Percentiles rank a stretch among this genome's conserved stretches.
phyloP scores from a whole-genome alignment of 1,140 invertebrate genomes.

The Apis florea region DNA sequence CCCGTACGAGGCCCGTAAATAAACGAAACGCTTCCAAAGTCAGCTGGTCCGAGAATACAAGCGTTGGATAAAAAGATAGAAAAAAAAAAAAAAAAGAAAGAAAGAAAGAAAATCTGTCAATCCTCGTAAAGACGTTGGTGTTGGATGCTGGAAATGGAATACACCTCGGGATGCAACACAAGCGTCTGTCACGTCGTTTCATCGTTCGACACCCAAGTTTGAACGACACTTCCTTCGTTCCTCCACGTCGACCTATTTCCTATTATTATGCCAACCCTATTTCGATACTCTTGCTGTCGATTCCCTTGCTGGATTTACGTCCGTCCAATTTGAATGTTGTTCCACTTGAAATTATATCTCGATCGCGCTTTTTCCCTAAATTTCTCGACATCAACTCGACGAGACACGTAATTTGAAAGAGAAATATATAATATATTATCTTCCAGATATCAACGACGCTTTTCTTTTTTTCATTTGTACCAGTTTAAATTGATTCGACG shows the following conservation, averaged over 20 bases:
- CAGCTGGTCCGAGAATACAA: slow-evolving; percentile 40
- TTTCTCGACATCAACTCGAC: not conserved
- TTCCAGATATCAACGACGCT: too few species aligned
- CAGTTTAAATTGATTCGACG: too few species aligned
- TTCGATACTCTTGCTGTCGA: not conserved
- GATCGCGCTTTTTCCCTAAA: not conserved
- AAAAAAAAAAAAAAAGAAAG: too few species aligned
- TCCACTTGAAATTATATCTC: not conserved
- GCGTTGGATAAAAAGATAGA: not conserved
- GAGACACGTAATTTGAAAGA: too few species aligned
- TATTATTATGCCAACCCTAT: slow-evolving; percentile 47
- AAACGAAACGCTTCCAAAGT: slow-evolving; percentile 36
- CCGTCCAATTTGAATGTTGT: not conserved
- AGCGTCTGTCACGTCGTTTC: slow-evolving; percentile 45
- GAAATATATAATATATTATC: too few species aligned
- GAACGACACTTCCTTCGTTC: slow-evolving; percentile 57
- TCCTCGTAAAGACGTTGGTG: slow-evolving; percentile 28
- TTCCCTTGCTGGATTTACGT: not conserved
- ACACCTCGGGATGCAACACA: slow-evolving; percentile 4
- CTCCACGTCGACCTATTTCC: slow-evolving; percentile 49
- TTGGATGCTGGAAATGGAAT: not conserved
- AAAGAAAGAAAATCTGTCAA: slow-evolving; percentile 54
- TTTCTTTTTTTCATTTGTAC: too few species aligned
- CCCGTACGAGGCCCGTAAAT: slow-evolving; percentile 29
- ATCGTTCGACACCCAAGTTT: slow-evolving; percentile 29